A percentile compares a stretch with the other conserved stretches of the same genome.
Evolutionary conservation across 1,140 invertebrate genomes (phyloP).

Genomic region (Sarcophaga peregrina): DNA sequence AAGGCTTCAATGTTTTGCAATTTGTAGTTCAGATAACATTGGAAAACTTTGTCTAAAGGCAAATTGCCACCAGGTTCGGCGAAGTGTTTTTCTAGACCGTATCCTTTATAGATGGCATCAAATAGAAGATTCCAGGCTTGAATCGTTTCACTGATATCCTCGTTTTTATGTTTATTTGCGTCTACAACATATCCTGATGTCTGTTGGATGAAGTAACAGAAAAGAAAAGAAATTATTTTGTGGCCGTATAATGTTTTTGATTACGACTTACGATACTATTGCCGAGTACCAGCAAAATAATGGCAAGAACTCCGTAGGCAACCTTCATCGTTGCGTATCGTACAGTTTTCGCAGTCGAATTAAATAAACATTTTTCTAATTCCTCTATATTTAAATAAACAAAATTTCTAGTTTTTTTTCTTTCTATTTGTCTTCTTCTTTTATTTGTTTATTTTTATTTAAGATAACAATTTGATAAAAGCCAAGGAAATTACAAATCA

Average conservation of each 20-base stretch:
- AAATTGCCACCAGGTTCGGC: not conserved
- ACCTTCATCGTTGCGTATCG: slow-evolving; percentile 1
- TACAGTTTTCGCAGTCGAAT: not conserved
- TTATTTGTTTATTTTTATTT: slow-evolving; percentile 8
- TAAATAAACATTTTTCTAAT: not conserved
- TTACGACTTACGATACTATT: not conserved
- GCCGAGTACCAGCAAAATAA: not conserved
- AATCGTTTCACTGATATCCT: not conserved
- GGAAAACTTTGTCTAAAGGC: not conserved
- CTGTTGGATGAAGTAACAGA: not conserved
- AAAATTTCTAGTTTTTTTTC: not conserved
- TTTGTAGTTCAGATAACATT: not conserved
- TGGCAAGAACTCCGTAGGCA: not conserved
- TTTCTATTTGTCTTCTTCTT: too few relatives aligned
- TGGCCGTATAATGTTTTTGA: not conserved
- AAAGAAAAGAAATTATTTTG: not conserved
- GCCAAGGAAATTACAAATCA: not conserved
- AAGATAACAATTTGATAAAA: not conserved
- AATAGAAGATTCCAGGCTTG: not conserved
- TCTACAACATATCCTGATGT: not conserved
- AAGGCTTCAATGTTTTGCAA: not conserved
- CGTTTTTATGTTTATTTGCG: not conserved
- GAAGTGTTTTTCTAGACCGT: not conserved
- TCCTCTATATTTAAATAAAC: not conserved
- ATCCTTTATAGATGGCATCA: not conserved